Conservation (phyloP, 2,888 invertebrate genomes). For the Caenorhabditis sp. region DNA sequence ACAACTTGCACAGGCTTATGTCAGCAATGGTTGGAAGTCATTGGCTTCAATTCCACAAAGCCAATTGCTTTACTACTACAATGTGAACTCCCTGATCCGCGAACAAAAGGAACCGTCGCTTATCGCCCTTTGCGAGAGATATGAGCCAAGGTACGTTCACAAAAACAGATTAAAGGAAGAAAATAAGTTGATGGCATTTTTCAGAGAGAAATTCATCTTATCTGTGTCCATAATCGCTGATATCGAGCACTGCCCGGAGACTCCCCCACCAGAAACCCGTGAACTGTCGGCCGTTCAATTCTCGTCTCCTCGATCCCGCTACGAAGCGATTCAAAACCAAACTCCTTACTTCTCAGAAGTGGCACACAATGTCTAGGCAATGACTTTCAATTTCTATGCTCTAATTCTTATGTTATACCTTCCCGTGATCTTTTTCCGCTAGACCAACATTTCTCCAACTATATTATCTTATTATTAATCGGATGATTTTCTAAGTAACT, state of each 20-base stretch:
- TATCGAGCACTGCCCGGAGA: conserved; percentile 83
- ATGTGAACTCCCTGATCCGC: conserved; percentile 74
- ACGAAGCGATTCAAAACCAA: conserved; percentile 57
- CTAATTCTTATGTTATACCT: conserved; percentile 5
- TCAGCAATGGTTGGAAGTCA: conserved; percentile 87
- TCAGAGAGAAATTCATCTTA: conserved; percentile 91
- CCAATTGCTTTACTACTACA: conserved; percentile 81
- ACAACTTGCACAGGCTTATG: conserved; percentile 85
- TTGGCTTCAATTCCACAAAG: conserved; percentile 85
- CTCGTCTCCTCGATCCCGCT: conserved; percentile 53
- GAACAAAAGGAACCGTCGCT: conserved; percentile 81
- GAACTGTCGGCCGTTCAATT: conserved; percentile 62
- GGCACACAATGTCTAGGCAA: conserved; percentile 59
- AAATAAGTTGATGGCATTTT: conserved; percentile 54
- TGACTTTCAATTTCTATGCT: too few relatives aligned
- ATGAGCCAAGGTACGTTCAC: conserved; percentile 86
- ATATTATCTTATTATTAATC: too few relatives aligned
- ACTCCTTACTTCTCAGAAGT: conserved; percentile 62
- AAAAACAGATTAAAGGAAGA: not conserved
- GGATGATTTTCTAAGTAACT: too few relatives aligned
- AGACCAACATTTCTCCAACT: conserved; percentile 44
- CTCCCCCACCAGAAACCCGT: conserved; percentile 79
- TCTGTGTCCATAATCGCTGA: conserved; percentile 83
- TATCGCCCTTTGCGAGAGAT: conserved; percentile 89
- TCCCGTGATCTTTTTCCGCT: conserved; percentile 45